Evolutionary conservation across 2,113 vertebrate species (phyloP).

Genomic region (Psammodynastes pulverulentus): DNA sequence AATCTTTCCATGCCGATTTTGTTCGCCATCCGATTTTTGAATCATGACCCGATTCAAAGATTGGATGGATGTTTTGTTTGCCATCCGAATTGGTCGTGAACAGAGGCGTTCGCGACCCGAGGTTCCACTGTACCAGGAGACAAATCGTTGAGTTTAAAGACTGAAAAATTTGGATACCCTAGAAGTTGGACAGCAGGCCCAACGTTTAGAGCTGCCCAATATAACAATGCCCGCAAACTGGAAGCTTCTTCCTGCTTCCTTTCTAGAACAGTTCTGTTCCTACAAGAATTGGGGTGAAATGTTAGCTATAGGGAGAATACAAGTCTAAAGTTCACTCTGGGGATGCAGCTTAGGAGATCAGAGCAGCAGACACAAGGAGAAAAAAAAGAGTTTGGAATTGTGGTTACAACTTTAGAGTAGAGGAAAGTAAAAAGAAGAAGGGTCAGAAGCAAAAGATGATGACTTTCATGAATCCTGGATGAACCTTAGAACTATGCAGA

Average conservation of each 20-base stretch:
- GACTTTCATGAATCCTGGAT: background rate
- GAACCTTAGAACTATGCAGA: background rate
- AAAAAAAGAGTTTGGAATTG: background rate
- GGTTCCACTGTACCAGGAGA: background rate
- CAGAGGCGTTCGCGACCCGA: too few relatives aligned
- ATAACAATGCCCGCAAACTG: background rate
- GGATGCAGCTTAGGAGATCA: background rate
- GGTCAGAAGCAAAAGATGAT: background rate
- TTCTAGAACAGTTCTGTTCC: background rate
- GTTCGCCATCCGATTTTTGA: too few relatives aligned
- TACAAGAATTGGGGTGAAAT: background rate
- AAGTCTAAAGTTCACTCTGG: background rate
- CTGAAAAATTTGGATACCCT: background rate
- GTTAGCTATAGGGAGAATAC: background rate
- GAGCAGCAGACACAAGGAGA: too few relatives aligned
- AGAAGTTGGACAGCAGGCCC: background rate
- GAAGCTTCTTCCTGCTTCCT: background rate
- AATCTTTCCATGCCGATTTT: too few relatives aligned
- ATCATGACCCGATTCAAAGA: too few relatives aligned
- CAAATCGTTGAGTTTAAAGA: background rate
- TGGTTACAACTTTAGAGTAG: background rate
- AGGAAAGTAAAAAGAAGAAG: background rate
- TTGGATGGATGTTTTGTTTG: too few relatives aligned
- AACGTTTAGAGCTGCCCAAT: background rate
- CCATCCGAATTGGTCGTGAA: too few relatives aligned